A percentile compares a stretch with the other conserved stretches of the same genome.
phyloP scores from a whole-genome alignment of 2,797 vertebrate species.

The Huso huso region DNA sequence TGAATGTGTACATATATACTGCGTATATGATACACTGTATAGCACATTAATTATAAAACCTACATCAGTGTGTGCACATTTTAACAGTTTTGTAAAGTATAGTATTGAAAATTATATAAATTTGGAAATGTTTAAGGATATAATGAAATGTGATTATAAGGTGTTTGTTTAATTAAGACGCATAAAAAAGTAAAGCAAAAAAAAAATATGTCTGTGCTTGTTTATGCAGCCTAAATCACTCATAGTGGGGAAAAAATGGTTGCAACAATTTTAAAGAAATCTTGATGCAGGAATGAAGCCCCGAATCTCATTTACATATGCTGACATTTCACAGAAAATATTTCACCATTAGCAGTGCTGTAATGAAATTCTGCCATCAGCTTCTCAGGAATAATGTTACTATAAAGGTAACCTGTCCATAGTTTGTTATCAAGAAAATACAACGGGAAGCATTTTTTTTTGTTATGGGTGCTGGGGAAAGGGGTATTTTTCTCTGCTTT shows the following conservation, averaged over 20 bases:
- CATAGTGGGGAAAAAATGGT: slow-evolving; percentile 45
- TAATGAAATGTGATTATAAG: no score
- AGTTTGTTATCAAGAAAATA: slow-evolving; percentile 83
- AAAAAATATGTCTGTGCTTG: no score
- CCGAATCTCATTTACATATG: slow-evolving; percentile 90
- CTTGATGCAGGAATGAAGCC: slow-evolving; percentile 71
- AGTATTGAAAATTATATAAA: no score
- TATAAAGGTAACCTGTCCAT: slow-evolving; percentile 97
- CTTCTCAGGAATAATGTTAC: slow-evolving; percentile 97
- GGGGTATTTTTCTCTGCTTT: slow-evolving; percentile 47
- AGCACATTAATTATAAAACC: no score
- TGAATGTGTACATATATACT: no score
- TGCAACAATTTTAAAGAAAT: slow-evolving; percentile 83
- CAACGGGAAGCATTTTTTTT: slow-evolving; percentile 55
- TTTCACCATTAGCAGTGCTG: slow-evolving; percentile 87
- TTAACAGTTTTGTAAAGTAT: no score
- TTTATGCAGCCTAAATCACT: no score
- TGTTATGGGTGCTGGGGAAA: slow-evolving; percentile 43
- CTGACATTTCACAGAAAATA: slow-evolving; percentile 98
- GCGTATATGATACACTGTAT: no score
- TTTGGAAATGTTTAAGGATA: no score
- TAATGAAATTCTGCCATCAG: slow-evolving; percentile 99
- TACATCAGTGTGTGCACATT: no score
- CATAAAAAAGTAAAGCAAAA: no score
- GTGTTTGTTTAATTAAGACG: no score